These are phyloP conservation scores for Pteria penguin DNA, from an alignment of 2,888 invertebrate genomes.

Conservation along the genomic window DNA sequence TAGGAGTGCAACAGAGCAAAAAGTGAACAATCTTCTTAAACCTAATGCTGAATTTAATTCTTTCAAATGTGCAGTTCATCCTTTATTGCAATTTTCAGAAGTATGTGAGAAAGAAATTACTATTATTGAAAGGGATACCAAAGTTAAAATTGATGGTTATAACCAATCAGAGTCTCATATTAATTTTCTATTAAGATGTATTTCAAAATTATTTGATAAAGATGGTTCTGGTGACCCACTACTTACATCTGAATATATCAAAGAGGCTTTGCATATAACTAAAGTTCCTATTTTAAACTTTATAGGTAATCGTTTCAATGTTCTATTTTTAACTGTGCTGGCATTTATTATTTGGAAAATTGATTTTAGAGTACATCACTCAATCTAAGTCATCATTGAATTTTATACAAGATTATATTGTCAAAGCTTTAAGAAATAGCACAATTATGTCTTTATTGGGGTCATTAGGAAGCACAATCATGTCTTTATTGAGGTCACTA, in stretches of 20 bases:
- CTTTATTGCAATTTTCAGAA: conserved; percentile 7
- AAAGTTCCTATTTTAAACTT: conserved; percentile 14
- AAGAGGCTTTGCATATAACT: neutral
- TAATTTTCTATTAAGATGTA: neutral
- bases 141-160: neutral
- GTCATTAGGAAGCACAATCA: neutral
- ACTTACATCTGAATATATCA: neutral
- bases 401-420: conserved; percentile 2
- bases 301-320: conserved; percentile 9
- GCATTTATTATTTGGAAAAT: too few relatives aligned
- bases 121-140: neutral
- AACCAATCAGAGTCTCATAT: too few relatives aligned
- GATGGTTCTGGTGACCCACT: conserved; percentile 15
- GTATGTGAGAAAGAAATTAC: neutral
- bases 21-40: neutral
- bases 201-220: conserved; percentile 18
- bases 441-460: neutral
- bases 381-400: conserved; percentile 11
- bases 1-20: neutral
- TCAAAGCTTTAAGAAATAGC: neutral
- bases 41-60: neutral
- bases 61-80: conserved; percentile 23
- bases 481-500: neutral
- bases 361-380: neutral
- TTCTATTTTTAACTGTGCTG: conserved; percentile 27